Base-by-base conservation (phyloP, 2,888 invertebrate genomes). In the Panzeria rudis region DNA sequence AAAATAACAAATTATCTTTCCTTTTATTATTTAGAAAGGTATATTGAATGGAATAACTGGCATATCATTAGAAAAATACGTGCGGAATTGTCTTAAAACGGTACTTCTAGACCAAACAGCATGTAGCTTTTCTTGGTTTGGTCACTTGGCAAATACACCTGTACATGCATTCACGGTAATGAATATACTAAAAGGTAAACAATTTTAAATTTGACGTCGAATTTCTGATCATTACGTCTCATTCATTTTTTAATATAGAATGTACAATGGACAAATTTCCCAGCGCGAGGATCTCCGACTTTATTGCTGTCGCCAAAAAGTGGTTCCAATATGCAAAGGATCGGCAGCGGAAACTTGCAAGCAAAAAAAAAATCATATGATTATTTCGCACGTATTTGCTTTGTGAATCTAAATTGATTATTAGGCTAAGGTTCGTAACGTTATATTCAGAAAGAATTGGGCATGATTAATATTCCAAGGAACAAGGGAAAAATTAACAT, bases 121-220 rank as follows among this genome's bases (percentile, higher is more conserved):
- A 41, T 75, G 44, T 29, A 56, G 50, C 59, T 81, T 81, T 59
- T 75, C 68, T 17, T 81, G 81, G 73, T 72, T 52, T 66, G 81
- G 75, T 17, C 75, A 73, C 29, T 15, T 73, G 25, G 20, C 25
- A 23, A 80, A 80, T 41, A 50, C 32, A 72, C 25, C 73, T 29
- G 73, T 75, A 13, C 61, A 81, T 68, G 35, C 64, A 32, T 68
- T 81, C 38, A 56, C 66, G 13, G 47, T 66, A 41, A 75, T 81
- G 11, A 64, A 75, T 44, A 73, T 81, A 64, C 62, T 80, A 23
- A 72, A 81, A 73, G 81, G 73, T 81, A 73, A 68, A 47, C 61
- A 47, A 47, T 72, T 72, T 59, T 32, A 62, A 62, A 75, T 62
- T 75, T 62, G 50, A 75, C 66, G 32, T 38, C 47, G 38, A 38